Base-by-base conservation (phyloP, 2,113 vertebrate species). In the Sinocyclocheilus rhinocerous region DNA sequence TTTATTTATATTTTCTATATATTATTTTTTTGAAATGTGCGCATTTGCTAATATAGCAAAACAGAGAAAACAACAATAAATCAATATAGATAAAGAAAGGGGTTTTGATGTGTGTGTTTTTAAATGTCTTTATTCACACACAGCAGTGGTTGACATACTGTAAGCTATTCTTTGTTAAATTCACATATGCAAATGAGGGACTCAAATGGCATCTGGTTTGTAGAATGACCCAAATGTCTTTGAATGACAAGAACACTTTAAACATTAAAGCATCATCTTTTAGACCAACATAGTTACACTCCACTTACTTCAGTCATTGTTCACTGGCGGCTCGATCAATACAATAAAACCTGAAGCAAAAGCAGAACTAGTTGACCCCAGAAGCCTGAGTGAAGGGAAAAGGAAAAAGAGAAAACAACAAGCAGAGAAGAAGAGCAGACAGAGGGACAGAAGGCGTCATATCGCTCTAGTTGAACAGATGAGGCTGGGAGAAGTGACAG, bases 401-500 rank as follows among this genome's bases (percentile, higher is more conserved):
- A 55, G 36, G 45, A 57, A 75, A 80, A 85, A 33, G 55, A 55
- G 70, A 69, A 77, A 83, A 48, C 24, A 81, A 76, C 80, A 48
- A 87, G 84, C 80, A 76, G 22, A 57, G 67, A 75, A 84, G 52
- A 26, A 76, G 83, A 82, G 59, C 79, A 88, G 78, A 78, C 50
- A 67, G 83, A 88, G 87, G 79, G 16, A 83, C 85, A 81, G 11
- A 89, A 76, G 83, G 86, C 84, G 86, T 89, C 85, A 79, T 83
- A 87, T 89, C 86, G 89, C 86, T 89, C 79, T 88, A 76, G 82
- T 83, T 73, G 78, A 88, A 87, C 86, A 67, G 84, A 87, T 88
- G 85, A 92, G 85, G 89, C 90, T 48, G 89, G 88, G 90, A 92
- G 81, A 90, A 87, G 76, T 92, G 91, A 90, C 88, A 91, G 90